A percentile compares a stretch with the other conserved stretches of the same genome.
Conservation (phyloP, 2,888 invertebrate genomes). For the Caenorhabditis panamensis region DNA sequence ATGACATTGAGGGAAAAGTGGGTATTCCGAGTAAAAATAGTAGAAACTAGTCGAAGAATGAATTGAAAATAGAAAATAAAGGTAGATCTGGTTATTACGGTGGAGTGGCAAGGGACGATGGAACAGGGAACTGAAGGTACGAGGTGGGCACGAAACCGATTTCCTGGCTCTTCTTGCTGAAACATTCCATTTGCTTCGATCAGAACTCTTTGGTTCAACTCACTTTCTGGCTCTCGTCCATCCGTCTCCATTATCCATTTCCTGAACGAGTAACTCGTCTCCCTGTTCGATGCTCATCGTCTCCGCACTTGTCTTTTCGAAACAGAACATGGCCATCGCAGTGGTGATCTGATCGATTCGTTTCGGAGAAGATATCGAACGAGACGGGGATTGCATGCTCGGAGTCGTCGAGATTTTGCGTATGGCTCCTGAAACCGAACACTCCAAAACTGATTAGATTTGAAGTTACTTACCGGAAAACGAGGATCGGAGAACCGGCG, state of each 20-base stretch:
- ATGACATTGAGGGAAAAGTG: too few relatives aligned
- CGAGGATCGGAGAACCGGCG: conserved; percentile 37
- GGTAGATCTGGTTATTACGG: conserved; percentile 12
- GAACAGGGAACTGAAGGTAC: conserved; percentile 30
- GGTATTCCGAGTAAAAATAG: conserved; percentile 30
- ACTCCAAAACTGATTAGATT: too few relatives aligned
- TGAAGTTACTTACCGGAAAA: conserved; percentile 18
- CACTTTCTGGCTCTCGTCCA: conserved; percentile 64
- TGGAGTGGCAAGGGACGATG: conserved; percentile 11
- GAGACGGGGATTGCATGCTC: neutral
- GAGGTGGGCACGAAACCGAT: conserved; percentile 46
- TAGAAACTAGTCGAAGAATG: conserved; percentile 35
- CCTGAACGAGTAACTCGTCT: conserved; percentile 94
- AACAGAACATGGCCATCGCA: conserved; percentile 89
- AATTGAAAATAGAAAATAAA: neutral
- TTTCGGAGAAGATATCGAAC: conserved; percentile 83
- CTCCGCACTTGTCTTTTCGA: conserved; percentile 92
- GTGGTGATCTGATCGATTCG: conserved; percentile 26
- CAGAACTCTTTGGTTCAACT: neutral
- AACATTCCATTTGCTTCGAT: neutral
- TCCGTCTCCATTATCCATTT: conserved; percentile 83
- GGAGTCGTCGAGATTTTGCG: conserved; percentile 1
- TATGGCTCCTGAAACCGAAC: conserved; percentile 27
- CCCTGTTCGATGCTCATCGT: conserved; percentile 95
- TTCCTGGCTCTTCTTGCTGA: conserved; percentile 27